A percentile compares a stretch with the other conserved stretches of the same genome.
These are phyloP conservation scores for Elachura formosa DNA, from an alignment of 2,113 vertebrate species.

Conservation along the genomic window DNA sequence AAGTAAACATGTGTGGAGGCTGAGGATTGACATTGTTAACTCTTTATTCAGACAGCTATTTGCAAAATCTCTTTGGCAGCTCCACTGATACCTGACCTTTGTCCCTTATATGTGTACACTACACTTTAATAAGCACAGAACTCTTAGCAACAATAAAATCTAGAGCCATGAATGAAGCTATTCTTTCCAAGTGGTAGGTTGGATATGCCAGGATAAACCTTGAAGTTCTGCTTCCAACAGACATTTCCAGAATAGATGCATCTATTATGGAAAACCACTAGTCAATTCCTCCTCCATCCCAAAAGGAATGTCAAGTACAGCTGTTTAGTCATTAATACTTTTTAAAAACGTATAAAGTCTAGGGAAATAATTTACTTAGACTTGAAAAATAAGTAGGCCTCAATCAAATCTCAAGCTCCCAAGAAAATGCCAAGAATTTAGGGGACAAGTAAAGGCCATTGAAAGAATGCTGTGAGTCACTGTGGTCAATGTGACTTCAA, in stretches of 20 bases:
- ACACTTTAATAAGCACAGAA: neutral
- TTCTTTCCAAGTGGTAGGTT: neutral
- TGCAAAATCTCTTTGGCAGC: neutral
- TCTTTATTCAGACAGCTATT: neutral
- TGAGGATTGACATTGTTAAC: neutral
- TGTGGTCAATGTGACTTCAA: neutral
- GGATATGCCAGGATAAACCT: neutral
- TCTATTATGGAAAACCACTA: neutral
- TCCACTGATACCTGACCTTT: neutral
- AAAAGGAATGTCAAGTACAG: neutral
- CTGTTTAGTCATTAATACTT: neutral
- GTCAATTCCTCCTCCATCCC: neutral
- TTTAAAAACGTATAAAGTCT: neutral
- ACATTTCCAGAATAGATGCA: neutral
- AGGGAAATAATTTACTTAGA: neutral
- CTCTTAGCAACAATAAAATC: neutral
- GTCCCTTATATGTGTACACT: neutral
- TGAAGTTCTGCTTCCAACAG: neutral
- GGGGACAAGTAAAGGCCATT: neutral
- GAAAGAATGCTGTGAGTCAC: neutral
- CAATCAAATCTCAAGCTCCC: neutral
- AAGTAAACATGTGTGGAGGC: neutral
- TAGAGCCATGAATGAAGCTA: neutral
- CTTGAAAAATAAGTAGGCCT: neutral
- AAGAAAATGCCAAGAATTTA: neutral